A percentile compares a stretch with the other conserved stretches of the same genome.
Evolutionary conservation across 1,140 invertebrate genomes (phyloP).

Genomic region (Steinernema khuongi): DNA sequence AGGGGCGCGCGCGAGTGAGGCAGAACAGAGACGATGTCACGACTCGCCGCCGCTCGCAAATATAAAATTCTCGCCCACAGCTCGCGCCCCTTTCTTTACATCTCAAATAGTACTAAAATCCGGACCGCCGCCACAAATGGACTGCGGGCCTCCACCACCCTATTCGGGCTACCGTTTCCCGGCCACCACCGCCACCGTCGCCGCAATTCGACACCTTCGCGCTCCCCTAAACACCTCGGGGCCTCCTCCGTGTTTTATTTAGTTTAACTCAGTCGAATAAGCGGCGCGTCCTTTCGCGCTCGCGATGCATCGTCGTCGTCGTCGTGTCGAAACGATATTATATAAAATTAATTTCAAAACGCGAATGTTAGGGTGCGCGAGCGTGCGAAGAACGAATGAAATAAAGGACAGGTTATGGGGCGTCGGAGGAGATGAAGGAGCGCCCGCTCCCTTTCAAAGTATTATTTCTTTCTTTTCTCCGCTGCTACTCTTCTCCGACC

Average conservation of each 20-base stretch:
- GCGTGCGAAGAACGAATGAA: slow-evolving; percentile 3
- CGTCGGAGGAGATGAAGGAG: slow-evolving; percentile 1
- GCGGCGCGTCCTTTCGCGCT: background rate
- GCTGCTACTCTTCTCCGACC: slow-evolving; percentile 1
- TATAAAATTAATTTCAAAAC: slow-evolving; percentile 16
- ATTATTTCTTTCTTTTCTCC: background rate
- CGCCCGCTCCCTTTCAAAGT: slow-evolving; percentile 4
- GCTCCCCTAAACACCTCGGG: background rate
- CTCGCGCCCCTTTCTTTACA: background rate
- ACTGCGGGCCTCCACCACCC: background rate
- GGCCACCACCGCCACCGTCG: background rate
- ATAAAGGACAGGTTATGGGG: slow-evolving; percentile 12
- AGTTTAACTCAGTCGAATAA: background rate
- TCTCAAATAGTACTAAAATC: slow-evolving; percentile 11
- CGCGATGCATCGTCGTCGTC: background rate
- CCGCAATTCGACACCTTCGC: background rate
- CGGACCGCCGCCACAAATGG: background rate
- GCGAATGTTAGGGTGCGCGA: background rate
- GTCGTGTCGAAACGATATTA: slow-evolving; percentile 14
- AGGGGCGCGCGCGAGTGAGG: background rate
- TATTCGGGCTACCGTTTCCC: background rate
- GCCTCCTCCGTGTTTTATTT: background rate
- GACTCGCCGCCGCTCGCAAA: slow-evolving; percentile 12
- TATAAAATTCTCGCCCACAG: slow-evolving; percentile 10
- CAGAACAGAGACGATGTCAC: slow-evolving; percentile 6